Conservation (phyloP, 2,113 vertebrate genomes). For the Sinocyclocheilus maitianheensis region DNA sequence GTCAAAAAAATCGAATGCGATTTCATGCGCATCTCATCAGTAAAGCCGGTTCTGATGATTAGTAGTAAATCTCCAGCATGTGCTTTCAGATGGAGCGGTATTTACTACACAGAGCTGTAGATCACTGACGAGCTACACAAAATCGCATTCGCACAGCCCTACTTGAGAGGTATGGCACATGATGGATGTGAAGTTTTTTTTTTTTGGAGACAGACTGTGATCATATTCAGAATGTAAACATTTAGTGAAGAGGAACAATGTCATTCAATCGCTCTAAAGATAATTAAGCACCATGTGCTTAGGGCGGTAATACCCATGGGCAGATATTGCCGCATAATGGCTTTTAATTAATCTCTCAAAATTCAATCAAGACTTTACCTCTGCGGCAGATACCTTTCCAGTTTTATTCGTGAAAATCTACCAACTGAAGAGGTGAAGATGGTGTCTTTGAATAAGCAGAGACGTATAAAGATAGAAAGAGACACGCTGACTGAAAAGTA, state of each 20-base stretch:
- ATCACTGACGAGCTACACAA: too few relatives aligned
- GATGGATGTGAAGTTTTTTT: slow-evolving; percentile 63
- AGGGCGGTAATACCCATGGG: slow-evolving; percentile 61
- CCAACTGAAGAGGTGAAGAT: slow-evolving; percentile 15
- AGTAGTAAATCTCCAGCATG: too few relatives aligned
- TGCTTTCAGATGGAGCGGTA: too few relatives aligned
- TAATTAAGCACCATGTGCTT: slow-evolving; percentile 64
- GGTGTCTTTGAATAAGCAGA: slow-evolving; percentile 7
- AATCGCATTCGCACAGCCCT: too few relatives aligned
- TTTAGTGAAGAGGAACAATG: slow-evolving; percentile 55
- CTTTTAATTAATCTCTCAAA: slow-evolving; percentile 74
- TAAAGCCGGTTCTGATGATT: too few relatives aligned
- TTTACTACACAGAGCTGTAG: too few relatives aligned
- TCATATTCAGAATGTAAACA: slow-evolving; percentile 60
- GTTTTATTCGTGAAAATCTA: slow-evolving; percentile 53
- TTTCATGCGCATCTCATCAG: too few relatives aligned
- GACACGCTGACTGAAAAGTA: neutral
- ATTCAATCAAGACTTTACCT: slow-evolving; percentile 72
- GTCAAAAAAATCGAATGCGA: too few relatives aligned
- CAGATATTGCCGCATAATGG: slow-evolving; percentile 61
- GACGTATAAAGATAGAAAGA: neutral
- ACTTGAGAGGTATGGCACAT: slow-evolving; percentile 58
- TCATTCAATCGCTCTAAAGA: slow-evolving; percentile 65
- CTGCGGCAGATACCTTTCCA: slow-evolving; percentile 60
- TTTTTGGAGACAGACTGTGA: slow-evolving; percentile 51